Conservation (phyloP, 1,140 invertebrate genomes). For the Bombus haemorrhoidalis region DNA sequence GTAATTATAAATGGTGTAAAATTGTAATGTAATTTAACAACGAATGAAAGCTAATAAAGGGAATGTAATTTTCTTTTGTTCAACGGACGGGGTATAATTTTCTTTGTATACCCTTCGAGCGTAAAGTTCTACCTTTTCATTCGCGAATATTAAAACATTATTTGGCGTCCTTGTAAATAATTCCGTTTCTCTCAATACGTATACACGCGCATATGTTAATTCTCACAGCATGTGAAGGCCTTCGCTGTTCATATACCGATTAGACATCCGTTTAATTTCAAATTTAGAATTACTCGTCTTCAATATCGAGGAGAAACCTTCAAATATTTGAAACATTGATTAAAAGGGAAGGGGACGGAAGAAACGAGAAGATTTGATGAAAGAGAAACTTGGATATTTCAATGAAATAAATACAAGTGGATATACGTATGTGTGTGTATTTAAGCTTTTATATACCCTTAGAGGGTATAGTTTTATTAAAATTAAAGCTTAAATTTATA, state of each 20-base stretch:
- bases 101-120: neutral
- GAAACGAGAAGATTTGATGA: neutral
- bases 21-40: neutral
- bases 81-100: neutral
- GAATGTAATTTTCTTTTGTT: neutral
- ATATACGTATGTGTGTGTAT: too few species aligned
- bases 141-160: neutral
- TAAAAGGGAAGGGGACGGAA: too few species aligned
- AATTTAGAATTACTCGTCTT: neutral
- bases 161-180: neutral
- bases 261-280: neutral
- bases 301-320: neutral
- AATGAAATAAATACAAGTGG: neutral
- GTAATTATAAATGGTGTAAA: neutral
- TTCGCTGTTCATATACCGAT: neutral
- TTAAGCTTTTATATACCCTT: too few species aligned
- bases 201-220: neutral
- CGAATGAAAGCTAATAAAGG: neutral
- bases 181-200: neutral
- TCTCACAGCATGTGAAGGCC: too few species aligned
- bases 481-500: too few species aligned
- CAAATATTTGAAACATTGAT: neutral
- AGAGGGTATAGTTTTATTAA: too few species aligned
- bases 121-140: conserved; percentile 1
- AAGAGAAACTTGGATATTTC: neutral